Percentiles rank a stretch among this genome's conserved stretches.
Conservation (phyloP, 1,140 invertebrate genomes). For the Mya arenaria region DNA sequence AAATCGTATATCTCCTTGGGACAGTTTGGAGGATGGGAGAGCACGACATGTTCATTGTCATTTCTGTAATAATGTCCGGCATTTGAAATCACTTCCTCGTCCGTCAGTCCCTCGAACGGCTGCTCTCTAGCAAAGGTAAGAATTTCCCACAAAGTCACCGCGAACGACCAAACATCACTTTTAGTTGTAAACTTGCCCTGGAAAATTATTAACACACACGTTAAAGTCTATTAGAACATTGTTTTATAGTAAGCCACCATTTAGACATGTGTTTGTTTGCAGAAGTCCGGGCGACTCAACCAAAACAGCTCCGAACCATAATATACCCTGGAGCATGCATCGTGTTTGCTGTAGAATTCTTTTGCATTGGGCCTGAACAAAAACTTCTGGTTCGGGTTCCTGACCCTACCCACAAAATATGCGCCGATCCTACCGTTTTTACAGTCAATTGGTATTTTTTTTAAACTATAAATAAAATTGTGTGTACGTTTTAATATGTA, state of each 20-base stretch:
- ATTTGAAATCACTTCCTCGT: conserved; percentile 90
- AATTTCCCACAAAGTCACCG: conserved; percentile 93
- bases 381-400: too few species aligned
- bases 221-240: too few species aligned
- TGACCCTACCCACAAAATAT: too few species aligned
- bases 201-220: too few species aligned
- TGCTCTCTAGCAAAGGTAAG: conserved; percentile 91
- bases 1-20: conserved; percentile 87
- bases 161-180: conserved; percentile 94
- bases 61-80: conserved; percentile 73
- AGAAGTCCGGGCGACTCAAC: background rate
- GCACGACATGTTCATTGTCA: conserved; percentile 63
- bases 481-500: too few species aligned
- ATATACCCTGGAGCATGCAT: background rate
- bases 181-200: conserved; percentile 90
- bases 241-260: too few species aligned
- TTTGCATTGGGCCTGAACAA: too few species aligned
- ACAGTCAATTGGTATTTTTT: too few species aligned
- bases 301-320: background rate
- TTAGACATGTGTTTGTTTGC: background rate
- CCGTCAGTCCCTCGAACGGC: conserved; percentile 89
- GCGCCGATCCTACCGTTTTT: too few species aligned
- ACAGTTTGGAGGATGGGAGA: conserved; percentile 73
- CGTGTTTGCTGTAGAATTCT: too few species aligned
- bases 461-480: too few species aligned